These are phyloP conservation scores for Xiphias gladius DNA, from an alignment of 2,113 vertebrate genomes.

Conservation along the genomic window DNA sequence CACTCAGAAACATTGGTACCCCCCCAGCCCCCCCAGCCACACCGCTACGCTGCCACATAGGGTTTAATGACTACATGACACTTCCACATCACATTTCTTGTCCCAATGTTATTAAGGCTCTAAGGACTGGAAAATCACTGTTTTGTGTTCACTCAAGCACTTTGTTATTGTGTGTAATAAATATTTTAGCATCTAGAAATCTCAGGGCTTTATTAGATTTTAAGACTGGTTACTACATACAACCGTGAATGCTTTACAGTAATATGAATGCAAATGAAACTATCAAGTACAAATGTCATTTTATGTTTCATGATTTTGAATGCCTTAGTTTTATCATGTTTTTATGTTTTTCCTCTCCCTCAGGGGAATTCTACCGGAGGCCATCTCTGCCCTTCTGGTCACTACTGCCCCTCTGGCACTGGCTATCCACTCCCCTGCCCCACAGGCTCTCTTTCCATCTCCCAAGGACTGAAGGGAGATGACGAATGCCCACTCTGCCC, in stretches of 20 bases:
- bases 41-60: no score
- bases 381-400: slow-evolving; percentile 88
- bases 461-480: slow-evolving; percentile 79
- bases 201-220: background rate
- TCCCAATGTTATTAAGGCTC: background rate
- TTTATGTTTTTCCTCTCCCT: background rate
- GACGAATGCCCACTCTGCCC: slow-evolving; percentile 89
- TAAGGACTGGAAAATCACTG: background rate
- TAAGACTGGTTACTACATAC: background rate
- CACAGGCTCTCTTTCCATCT: slow-evolving; percentile 86
- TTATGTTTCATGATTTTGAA: background rate
- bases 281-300: background rate
- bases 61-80: background rate
- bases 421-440: slow-evolving; percentile 88
- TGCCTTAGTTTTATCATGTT: background rate
- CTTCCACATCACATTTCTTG: background rate
- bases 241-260: background rate
- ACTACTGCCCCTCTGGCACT: slow-evolving; percentile 89
- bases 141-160: background rate
- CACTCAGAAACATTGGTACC: no score
- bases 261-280: background rate
- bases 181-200: background rate
- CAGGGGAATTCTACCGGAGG: slow-evolving; percentile 86
- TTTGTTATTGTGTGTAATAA: background rate
- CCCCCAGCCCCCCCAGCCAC: no score